A percentile compares a stretch with the other conserved stretches of the same genome.
Evolutionary conservation across 2,113 vertebrate genomes (phyloP).

Genomic region (Myanophis thanlyinensis): DNA sequence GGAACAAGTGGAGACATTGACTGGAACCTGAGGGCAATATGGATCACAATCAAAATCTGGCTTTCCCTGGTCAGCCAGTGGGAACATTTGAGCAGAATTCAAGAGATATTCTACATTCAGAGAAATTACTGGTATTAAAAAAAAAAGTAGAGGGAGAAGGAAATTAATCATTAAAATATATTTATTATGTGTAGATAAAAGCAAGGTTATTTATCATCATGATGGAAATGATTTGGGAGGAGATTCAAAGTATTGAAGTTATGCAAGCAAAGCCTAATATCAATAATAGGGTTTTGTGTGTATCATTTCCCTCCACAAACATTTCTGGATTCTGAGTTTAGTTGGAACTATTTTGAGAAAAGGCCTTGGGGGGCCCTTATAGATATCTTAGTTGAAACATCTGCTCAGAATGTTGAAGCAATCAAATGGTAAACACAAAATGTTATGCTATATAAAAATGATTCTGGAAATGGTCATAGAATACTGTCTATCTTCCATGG

Average conservation of each 20-base stretch:
- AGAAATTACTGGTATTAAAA: conserved; percentile 24
- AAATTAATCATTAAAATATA: conserved; percentile 26
- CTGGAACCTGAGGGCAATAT: neutral
- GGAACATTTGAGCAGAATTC: conserved; percentile 2
- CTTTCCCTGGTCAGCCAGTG: neutral
- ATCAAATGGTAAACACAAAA: conserved; percentile 42
- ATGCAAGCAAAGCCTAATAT: neutral
- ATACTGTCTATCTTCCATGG: conserved; percentile 25
- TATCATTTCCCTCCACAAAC: conserved; percentile 38
- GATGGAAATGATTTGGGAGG: conserved; percentile 3
- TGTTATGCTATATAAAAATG: conserved; percentile 45
- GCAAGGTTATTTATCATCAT: conserved; percentile 43
- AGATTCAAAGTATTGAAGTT: conserved; percentile 20
- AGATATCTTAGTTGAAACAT: conserved; percentile 58
- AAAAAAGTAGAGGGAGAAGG: conserved; percentile 25
- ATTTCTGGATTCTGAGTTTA: conserved; percentile 54
- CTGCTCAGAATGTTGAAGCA: conserved; percentile 54
- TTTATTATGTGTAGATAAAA: conserved; percentile 36
- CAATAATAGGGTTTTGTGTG: conserved; percentile 29
- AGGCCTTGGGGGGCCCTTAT: conserved; percentile 35
- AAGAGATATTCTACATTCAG: conserved; percentile 31
- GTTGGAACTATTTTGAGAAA: conserved; percentile 46
- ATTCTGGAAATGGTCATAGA: conserved; percentile 51
- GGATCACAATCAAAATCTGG: neutral
- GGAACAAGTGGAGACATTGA: neutral